Conservation (phyloP, 2,797 vertebrate species). For the Cyprinella venusta region DNA sequence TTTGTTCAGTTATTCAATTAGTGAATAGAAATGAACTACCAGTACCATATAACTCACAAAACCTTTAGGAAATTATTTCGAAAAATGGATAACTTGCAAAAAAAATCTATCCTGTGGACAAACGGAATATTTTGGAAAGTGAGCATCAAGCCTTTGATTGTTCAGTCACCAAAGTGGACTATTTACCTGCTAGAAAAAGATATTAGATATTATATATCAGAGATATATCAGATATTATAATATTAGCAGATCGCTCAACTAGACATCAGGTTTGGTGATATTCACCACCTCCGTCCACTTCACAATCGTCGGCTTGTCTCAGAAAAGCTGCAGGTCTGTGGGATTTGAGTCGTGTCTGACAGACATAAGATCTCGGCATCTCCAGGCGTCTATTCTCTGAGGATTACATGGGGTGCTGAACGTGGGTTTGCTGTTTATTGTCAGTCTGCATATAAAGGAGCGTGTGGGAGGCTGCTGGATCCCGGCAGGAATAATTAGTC, state of each 20-base stretch:
- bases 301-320: neutral
- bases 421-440: conserved; percentile 45
- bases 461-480: conserved; percentile 42
- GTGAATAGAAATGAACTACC: no score
- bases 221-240: no score
- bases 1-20: neutral
- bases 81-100: no score
- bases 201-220: no score
- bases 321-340: neutral
- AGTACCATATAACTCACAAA: no score
- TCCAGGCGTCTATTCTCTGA: conserved; percentile 20
- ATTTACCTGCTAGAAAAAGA: no score
- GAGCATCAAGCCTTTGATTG: no score
- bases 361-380: neutral
- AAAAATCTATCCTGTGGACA: no score
- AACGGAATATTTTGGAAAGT: no score
- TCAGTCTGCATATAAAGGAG: conserved; percentile 45
- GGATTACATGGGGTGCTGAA: conserved; percentile 27
- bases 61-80: no score
- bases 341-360: neutral
- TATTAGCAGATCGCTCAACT: neutral
- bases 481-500: conserved; percentile 50
- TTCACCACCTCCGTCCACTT: neutral
- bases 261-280: neutral
- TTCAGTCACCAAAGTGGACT: no score